Evolutionary conservation across 1,140 invertebrate species (phyloP).

Genomic region (Drosophila takahashii): DNA sequence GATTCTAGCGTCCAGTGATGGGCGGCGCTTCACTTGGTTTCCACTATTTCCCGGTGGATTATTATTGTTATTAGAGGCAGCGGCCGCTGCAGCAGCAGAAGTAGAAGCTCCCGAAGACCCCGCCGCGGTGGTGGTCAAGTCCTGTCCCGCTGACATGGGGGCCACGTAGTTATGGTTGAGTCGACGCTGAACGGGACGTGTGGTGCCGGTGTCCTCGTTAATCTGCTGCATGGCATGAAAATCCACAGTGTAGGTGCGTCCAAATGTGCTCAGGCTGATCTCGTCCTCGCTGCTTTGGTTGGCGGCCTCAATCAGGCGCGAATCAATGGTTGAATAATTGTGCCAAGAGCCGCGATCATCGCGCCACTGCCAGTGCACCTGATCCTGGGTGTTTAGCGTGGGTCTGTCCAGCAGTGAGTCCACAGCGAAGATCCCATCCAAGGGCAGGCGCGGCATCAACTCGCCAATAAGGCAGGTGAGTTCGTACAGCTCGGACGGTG

Average conservation of each 20-base stretch:
- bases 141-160: conserved; percentile 61
- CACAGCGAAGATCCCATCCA: conserved; percentile 97
- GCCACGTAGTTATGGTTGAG: conserved; percentile 84
- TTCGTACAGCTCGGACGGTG: conserved; percentile 98
- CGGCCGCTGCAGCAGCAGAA: conserved; percentile 35
- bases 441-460: conserved; percentile 96
- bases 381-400: conserved; percentile 89
- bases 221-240: conserved; percentile 99
- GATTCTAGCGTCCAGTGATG: conserved; percentile 87
- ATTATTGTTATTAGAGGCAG: conserved; percentile 44
- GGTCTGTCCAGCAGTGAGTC: conserved; percentile 93
- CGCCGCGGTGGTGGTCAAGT: conserved; percentile 50
- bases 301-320: conserved; percentile 91
- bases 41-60: conserved; percentile 25
- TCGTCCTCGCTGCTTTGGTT: conserved; percentile 97
- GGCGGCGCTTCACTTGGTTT: conserved; percentile 60
- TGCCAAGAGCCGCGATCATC: conserved; percentile 95
- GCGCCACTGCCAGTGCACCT: conserved; percentile 97
- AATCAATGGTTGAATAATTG: conserved; percentile 88
- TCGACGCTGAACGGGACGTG: conserved; percentile 93
- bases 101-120: conserved; percentile 45
- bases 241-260: conserved; percentile 97
- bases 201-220: conserved; percentile 98
- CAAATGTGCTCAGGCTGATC: conserved; percentile 95
- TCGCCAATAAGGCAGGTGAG: conserved; percentile 98